phyloP scores from a whole-genome alignment of 2,797 vertebrate genomes.

The Darevskia nairensis region DNA sequence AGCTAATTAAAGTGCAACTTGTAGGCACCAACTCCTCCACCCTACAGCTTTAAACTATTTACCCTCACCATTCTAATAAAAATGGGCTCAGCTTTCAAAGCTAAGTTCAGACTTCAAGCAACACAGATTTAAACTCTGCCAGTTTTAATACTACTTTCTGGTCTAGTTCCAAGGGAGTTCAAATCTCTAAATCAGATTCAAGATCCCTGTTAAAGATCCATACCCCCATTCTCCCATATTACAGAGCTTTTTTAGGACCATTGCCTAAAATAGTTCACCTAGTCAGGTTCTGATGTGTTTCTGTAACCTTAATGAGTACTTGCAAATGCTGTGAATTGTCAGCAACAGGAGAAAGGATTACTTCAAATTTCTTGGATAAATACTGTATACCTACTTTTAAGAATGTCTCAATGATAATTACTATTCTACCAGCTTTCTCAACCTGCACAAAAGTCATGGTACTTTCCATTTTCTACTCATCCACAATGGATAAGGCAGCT shows the following conservation, averaged over 20 bases:
- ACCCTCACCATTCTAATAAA: not conserved
- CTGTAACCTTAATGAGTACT: conserved; percentile 1
- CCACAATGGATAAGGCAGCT: not conserved
- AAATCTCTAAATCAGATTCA: not conserved
- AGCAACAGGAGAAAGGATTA: not conserved
- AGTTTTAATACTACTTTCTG: not conserved
- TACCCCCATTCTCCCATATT: not conserved
- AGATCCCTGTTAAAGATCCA: not conserved
- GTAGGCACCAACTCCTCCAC: not conserved
- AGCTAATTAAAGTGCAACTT: not conserved
- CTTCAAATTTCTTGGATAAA: not conserved
- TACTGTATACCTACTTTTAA: not conserved
- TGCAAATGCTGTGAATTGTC: not conserved
- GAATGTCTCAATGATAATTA: not conserved
- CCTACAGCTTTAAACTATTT: not conserved
- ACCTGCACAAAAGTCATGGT: not conserved
- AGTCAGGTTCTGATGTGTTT: not conserved
- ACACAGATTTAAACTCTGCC: not conserved
- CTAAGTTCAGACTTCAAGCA: not conserved
- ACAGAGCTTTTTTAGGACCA: not conserved
- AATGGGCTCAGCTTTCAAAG: not conserved
- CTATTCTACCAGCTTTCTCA: not conserved
- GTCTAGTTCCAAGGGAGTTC: not conserved
- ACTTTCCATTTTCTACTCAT: not conserved
- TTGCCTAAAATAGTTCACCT: not conserved